A percentile compares a stretch with the other conserved stretches of the same genome.
phyloP scores from a whole-genome alignment of 2,888 invertebrate species.

The Trichopoda pennipes region DNA sequence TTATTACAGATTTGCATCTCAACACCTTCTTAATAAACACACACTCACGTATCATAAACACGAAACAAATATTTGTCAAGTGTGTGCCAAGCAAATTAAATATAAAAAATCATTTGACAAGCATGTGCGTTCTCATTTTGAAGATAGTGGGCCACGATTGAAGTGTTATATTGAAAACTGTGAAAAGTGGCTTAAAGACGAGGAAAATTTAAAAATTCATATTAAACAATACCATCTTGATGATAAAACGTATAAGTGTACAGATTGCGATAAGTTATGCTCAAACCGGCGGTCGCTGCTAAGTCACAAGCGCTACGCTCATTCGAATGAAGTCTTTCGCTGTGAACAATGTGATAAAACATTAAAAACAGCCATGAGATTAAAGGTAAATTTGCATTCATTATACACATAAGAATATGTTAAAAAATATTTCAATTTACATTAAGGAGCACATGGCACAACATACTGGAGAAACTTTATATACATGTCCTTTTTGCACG shows the following conservation, averaged over 20 bases:
- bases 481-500: slow-evolving; percentile 79
- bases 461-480: slow-evolving; percentile 79
- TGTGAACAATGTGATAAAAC: slow-evolving; percentile 79
- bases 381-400: slow-evolving; percentile 73
- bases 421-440: neutral
- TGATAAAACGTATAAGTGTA: slow-evolving; percentile 71
- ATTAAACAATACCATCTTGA: slow-evolving; percentile 76
- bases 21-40: slow-evolving; percentile 75
- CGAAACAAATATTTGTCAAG: slow-evolving; percentile 79
- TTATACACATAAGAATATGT: neutral
- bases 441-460: slow-evolving; percentile 79
- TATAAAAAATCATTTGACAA: slow-evolving; percentile 78
- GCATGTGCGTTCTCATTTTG: slow-evolving; percentile 77
- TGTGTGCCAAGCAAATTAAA: slow-evolving; percentile 79
- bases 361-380: slow-evolving; percentile 78
- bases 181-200: slow-evolving; percentile 79
- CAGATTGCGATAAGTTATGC: slow-evolving; percentile 77
- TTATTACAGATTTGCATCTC: slow-evolving; percentile 75
- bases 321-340: slow-evolving; percentile 74
- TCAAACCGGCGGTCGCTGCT: slow-evolving; percentile 78
- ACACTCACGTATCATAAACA: slow-evolving; percentile 75
- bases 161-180: slow-evolving; percentile 79
- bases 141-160: slow-evolving; percentile 76
- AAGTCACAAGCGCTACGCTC: slow-evolving; percentile 79
- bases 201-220: slow-evolving; percentile 78